Percentiles rank a stretch among this genome's conserved stretches.
These are phyloP conservation scores for Telmatochromis sp. DNA, from an alignment of 2,113 vertebrate species.

Conservation along the genomic window DNA sequence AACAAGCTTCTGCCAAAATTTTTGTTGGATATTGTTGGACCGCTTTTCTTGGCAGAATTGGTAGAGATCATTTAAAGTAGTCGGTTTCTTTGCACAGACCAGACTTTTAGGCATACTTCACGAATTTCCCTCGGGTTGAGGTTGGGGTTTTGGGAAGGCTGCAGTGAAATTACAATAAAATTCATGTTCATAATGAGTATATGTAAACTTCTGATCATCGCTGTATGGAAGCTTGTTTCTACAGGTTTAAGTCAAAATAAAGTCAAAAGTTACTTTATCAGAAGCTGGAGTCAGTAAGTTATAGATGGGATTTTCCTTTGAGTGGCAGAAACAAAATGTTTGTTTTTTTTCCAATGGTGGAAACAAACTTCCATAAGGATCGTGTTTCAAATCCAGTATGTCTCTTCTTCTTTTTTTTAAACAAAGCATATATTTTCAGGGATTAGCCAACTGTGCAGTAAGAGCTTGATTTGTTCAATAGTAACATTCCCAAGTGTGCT, in stretches of 20 bases:
- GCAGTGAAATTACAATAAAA: background rate
- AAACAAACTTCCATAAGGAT: background rate
- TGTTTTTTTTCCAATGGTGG: background rate
- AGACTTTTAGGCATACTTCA: background rate
- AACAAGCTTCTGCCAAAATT: background rate
- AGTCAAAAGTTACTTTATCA: background rate
- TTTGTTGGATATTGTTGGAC: background rate
- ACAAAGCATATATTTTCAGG: background rate
- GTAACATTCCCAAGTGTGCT: conserved; percentile 31
- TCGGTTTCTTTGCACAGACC: background rate
- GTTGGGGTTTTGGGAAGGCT: background rate
- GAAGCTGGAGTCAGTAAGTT: background rate
- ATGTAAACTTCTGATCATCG: background rate
- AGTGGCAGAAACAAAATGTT: background rate
- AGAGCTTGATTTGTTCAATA: conserved; percentile 11
- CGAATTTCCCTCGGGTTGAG: background rate
- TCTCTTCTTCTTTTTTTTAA: background rate
- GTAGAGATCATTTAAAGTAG: background rate
- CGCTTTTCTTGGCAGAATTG: background rate
- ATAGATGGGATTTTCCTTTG: background rate
- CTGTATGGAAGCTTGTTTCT: background rate
- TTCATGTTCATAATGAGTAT: background rate
- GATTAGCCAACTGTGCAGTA: background rate
- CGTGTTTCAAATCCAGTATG: background rate
- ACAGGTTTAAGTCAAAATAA: background rate